Base-by-base conservation (phyloP, 2,888 invertebrate genomes). In the Agonum fuliginosum region DNA sequence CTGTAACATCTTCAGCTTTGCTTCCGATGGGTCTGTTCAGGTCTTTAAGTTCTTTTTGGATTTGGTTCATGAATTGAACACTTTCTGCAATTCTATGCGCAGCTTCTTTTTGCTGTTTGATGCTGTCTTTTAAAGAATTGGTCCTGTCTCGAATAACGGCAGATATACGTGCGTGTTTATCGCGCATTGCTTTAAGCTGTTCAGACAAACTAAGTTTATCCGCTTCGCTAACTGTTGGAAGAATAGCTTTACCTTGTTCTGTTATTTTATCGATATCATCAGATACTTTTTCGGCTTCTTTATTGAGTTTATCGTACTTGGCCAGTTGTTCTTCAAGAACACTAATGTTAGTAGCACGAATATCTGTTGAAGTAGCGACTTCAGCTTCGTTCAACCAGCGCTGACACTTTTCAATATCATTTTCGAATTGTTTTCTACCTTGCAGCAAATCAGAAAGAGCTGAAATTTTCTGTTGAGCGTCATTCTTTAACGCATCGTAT, bases 361-460 rank as follows among this genome's bases (percentile, higher is more conserved):
- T 88, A 83, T 96, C 96, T 30, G 93, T 91, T 6, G 94, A 93
- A 0, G 95, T 93, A 1, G 95, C 94, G 0, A 95, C 94, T 86
- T 97, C 97, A 24, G 95, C 95, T 87, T 97, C 95, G 81, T 95
- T 94, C 41, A 97, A 88, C 97, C 97, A 98, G 82, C 94, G 92
- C 80, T 94, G 92, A 84, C 95, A 93, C 82, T 93, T 93, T 77
- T 94, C 93, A 62, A 95, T 89, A 78, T 95, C 93, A 48, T 90
- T 90, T 86, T 98, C 97, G 82, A 96, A 95, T 58, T 93, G 91
- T 83, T 92, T 94, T 78, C 97, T 91, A 10, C 93, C 93, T 85
- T 93, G 92, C 8, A 95, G 87, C 8, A 95, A 88, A 86, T 94
- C 94, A 41, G 90, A 90, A 22, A 97, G 86, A 0, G 92, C 91